Base-by-base conservation (phyloP, 2,888 invertebrate genomes). In the Synergus gifuensis region DNA sequence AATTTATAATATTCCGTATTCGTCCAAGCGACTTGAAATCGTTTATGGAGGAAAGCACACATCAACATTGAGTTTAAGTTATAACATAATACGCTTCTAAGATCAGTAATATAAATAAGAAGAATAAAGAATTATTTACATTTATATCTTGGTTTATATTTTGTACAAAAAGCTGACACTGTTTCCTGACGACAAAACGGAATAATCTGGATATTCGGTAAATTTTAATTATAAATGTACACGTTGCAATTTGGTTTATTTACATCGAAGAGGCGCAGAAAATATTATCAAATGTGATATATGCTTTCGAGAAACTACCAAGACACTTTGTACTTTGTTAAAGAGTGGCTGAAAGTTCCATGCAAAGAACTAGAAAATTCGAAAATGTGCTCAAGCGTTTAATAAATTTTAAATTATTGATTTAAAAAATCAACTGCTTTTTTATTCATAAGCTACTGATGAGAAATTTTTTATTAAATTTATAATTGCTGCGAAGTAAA, bases 121-220 rank as follows among this genome's bases (percentile, higher is more conserved):
- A n/a, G 54, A 73, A 73, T 73, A 73, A 73, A 73, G 73, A 73
- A 73, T 54, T 73, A 73, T 73, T 73, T 73, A 73, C 54, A 58
- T 42, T 73, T 58, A 54, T 73, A 58, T 73, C 36, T 54, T 28
- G 54, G 54, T 58, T 14, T 62, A 62, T 62, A 62, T 62, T 73
- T 58, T 58, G 11, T 73, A 73, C 54, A 73, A 73, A 73, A 36
- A 73, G 7, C 0, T 69, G 11, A 49, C 18, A 46, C 14, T 46
- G 22, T 69, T 69, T 46, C 8, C 22, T 16, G 46, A 8, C 22
- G 12, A 5, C 18, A 12, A 44, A 69, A 46, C 0, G 46, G 14
- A 49, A 14, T 46, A 44, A 69, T 44, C 14, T 49, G 22, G 18
- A 8, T 67, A 60, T 60, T 9, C 28, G 22, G 18, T 60, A 22